Evolutionary conservation across 2,888 invertebrate species (phyloP).

Genomic region (Andrena minutula): DNA sequence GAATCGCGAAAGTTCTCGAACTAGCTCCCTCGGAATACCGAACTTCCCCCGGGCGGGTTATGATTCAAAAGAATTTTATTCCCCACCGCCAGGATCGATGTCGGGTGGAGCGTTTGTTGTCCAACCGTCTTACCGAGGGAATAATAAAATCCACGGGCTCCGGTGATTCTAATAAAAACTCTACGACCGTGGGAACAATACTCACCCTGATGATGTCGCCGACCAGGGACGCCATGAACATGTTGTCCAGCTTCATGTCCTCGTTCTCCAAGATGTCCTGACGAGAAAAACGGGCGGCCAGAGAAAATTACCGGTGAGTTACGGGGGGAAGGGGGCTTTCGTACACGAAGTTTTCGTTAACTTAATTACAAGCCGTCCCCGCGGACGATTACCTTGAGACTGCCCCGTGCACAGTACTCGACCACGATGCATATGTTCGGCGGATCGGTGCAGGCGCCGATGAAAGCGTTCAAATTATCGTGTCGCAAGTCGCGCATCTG

Average conservation of each 20-base stretch:
- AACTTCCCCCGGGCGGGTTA: background rate
- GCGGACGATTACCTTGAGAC: constrained; percentile 89
- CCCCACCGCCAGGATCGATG: background rate
- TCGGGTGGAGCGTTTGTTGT: background rate
- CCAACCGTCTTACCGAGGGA: background rate
- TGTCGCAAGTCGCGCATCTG: constrained; percentile 96
- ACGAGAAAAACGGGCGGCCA: background rate
- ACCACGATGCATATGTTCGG: constrained; percentile 96
- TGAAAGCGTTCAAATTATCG: constrained; percentile 96
- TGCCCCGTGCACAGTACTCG: constrained; percentile 95
- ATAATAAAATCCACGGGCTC: background rate
- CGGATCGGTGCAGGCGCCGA: constrained; percentile 96
- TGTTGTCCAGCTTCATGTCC: constrained; percentile 97
- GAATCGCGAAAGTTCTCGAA: constrained; percentile 13
- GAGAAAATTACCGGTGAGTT: constrained; percentile 15
- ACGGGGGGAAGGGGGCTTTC: background rate
- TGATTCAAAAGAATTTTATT: constrained; percentile 18
- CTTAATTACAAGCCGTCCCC: constrained; percentile 11
- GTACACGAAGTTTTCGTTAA: background rate
- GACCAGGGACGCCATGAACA: constrained; percentile 98
- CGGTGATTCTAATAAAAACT: background rate
- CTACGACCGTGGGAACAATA: constrained; percentile 1
- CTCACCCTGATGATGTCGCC: constrained; percentile 97
- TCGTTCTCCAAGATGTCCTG: constrained; percentile 97
- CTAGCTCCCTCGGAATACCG: background rate